Percentiles rank a stretch among this genome's conserved stretches.
Conservation (phyloP, 1,140 invertebrate species). For the Solen grandis region DNA sequence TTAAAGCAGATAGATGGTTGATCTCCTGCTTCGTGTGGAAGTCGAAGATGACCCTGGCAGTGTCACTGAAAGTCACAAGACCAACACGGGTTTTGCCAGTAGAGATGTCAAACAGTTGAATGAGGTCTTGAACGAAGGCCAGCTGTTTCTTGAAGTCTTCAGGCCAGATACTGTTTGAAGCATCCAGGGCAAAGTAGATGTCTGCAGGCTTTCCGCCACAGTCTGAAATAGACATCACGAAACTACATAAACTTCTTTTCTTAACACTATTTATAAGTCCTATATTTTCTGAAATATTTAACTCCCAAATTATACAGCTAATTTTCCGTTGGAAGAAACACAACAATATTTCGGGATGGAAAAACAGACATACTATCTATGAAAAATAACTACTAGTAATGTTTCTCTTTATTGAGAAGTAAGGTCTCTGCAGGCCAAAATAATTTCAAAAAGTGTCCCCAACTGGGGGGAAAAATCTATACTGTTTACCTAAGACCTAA, state of each 20-base stretch:
- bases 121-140: constrained; percentile 68
- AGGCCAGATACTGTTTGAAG: constrained; percentile 76
- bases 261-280: neutral
- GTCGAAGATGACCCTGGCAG: constrained; percentile 60
- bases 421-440: too few species aligned
- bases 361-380: neutral
- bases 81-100: constrained; percentile 68
- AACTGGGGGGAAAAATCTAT: too few species aligned
- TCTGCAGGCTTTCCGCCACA: constrained; percentile 76
- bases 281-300: too few species aligned
- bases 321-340: neutral
- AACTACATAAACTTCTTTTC: too few species aligned
- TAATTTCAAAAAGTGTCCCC: too few species aligned
- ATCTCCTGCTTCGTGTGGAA: constrained; percentile 64
- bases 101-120: constrained; percentile 65
- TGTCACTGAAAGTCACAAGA: constrained; percentile 69
- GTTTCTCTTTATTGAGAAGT: too few species aligned
- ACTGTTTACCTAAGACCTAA: too few species aligned
- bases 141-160: constrained; percentile 71
- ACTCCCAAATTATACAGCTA: neutral
- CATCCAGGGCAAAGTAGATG: constrained; percentile 76
- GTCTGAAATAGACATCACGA: constrained; percentile 58
- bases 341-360: neutral
- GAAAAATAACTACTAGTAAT: too few species aligned
- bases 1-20: constrained; percentile 53